These are phyloP conservation scores for Boloria selene DNA, from an alignment of 2,888 invertebrate species.

Conservation along the genomic window DNA sequence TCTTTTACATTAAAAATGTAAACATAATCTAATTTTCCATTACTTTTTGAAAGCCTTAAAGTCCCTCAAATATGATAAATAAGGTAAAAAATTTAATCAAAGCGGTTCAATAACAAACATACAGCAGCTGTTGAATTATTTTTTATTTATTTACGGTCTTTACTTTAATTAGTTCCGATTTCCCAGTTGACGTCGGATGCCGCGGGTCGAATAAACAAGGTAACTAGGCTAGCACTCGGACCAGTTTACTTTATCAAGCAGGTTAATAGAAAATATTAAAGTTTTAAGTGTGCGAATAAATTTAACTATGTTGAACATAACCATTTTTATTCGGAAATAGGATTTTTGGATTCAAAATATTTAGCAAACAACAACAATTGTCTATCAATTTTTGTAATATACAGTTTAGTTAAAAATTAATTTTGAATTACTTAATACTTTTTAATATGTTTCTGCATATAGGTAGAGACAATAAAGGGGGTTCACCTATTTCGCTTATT, in stretches of 20 bases:
- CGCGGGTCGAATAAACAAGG: constrained; percentile 23
- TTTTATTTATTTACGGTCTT: constrained; percentile 23
- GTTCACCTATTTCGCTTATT: too few species aligned
- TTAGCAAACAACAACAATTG: too few species aligned
- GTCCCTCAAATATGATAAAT: not conserved
- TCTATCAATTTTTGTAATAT: too few species aligned
- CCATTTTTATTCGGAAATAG: too few species aligned
- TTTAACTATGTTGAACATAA: too few species aligned
- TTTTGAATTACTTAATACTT: too few species aligned
- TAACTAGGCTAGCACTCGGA: constrained; percentile 17
- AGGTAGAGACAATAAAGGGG: too few species aligned
- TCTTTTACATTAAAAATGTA: not conserved
- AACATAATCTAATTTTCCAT: not conserved
- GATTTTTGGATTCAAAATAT: too few species aligned
- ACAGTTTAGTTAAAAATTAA: too few species aligned
- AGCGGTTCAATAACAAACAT: constrained; percentile 5
- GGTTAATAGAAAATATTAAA: constrained; percentile 18
- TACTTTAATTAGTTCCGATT: constrained; percentile 25
- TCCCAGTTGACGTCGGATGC: constrained; percentile 15
- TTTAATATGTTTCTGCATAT: too few species aligned
- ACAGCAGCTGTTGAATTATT: constrained; percentile 3
- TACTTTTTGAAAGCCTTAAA: not conserved
- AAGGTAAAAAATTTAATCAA: constrained; percentile 8
- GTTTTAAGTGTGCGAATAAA: constrained; percentile 5
- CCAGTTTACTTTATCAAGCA: constrained; percentile 22